Evolutionary conservation across 1,140 invertebrate genomes (phyloP), one percentile per base, ranked within the genome.

Genomic region (Carposina sasakii): DNA sequence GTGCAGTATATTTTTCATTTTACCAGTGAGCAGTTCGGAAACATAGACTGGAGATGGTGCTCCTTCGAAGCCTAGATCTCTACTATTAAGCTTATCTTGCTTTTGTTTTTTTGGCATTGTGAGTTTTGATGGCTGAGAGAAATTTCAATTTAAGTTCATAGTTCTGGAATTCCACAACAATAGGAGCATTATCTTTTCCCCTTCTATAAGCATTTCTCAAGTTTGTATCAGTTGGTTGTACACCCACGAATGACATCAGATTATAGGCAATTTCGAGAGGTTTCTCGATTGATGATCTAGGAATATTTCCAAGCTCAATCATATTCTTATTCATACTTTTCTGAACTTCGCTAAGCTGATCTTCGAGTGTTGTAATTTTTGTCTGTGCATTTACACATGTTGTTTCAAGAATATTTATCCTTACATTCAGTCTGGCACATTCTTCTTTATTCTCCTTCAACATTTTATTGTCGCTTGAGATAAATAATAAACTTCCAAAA

Each of bases 41-140:
- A 45, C 24, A 33, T 45, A 45, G 13, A 45, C 26, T 13, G 15
- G 24, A 4, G 8, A 8, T 17, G 15, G 1, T 6, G 17, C 12
- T 6, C 24, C 19, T n/a, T 20, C 28, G 1, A 33, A 13, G 1
- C 16, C 42, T 1, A 45, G 28, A 9, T 28, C 10, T 15, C 12
- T 28, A 45, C 26, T 31, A 28, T 45, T 45, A 6, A 45, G 13
- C 16, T 45, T 45, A 3, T 45, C 33, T 6, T 45, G 8, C 23
- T 45, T 45, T 22, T 45, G 17, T 13, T 9, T 21, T 33, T 33
- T 31, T n/a, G n/a, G n/a, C n/a, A 33, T 45, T 45, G 9, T 33
- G 33, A 4, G n/a, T n/a, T 19, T n/a, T 26, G 8, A 45, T 30
- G 2, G 42, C 26, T 13, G 31, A 33, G 4, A 45, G 12, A n/a